Evolutionary conservation across 1,140 invertebrate species (phyloP).

Genomic region (Pseudomyrmex cubaensis): DNA sequence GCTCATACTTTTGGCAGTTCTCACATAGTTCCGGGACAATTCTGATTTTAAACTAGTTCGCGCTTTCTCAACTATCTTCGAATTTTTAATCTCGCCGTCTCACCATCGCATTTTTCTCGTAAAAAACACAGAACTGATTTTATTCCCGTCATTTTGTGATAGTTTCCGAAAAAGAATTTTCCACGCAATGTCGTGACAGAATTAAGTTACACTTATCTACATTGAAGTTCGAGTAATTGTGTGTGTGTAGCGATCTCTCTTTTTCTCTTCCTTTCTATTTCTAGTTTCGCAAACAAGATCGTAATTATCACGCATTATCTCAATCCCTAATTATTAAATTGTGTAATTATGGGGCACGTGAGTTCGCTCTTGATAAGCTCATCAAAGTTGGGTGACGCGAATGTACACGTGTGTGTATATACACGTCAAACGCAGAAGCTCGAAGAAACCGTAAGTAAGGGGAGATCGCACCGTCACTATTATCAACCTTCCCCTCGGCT

Average conservation of each 20-base stretch:
- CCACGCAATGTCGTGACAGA: too few species aligned
- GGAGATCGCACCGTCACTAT: neutral
- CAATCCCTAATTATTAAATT: constrained; percentile 29
- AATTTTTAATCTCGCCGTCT: too few species aligned
- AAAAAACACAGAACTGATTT: too few species aligned
- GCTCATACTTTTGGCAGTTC: too few species aligned
- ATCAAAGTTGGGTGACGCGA: constrained; percentile 12
- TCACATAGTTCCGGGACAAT: too few species aligned
- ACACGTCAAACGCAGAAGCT: neutral
- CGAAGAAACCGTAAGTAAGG: constrained; percentile 16
- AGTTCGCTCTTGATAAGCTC: neutral
- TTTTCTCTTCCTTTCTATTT: too few species aligned
- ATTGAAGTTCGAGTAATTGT: neutral
- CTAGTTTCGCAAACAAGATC: neutral
- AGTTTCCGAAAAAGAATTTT: too few species aligned
- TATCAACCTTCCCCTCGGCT: neutral
- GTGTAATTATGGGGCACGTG: neutral
- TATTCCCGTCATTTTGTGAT: too few species aligned
- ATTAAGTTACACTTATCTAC: neutral
- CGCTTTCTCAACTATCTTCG: too few species aligned
- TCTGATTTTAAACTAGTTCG: too few species aligned
- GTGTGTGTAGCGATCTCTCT: too few species aligned
- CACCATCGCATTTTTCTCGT: too few species aligned
- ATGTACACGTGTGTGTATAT: neutral
- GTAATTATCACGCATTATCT: neutral